These are phyloP conservation scores for Nebria brevicollis DNA, from an alignment of 2,888 invertebrate species.

Conservation along the genomic window DNA sequence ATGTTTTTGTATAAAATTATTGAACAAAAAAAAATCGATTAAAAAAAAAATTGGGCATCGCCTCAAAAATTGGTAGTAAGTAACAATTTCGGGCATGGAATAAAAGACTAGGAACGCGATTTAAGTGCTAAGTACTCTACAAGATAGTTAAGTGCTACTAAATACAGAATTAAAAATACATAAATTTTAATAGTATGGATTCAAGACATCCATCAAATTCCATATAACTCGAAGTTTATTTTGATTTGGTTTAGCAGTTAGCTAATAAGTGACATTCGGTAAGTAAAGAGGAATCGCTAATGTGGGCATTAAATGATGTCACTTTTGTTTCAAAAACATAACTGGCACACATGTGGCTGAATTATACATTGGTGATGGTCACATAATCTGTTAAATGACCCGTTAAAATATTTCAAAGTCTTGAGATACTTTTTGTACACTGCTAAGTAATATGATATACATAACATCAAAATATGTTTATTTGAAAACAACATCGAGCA, in stretches of 20 bases:
- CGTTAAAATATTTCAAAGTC: background rate
- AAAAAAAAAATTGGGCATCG: too few relatives aligned
- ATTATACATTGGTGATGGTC: background rate
- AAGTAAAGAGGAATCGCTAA: background rate
- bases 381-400: background rate
- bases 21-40: too few relatives aligned
- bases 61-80: too few relatives aligned
- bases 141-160: too few relatives aligned
- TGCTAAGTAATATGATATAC: background rate
- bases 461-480: background rate
- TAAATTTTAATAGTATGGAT: too few relatives aligned
- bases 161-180: too few relatives aligned
- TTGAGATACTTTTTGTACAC: background rate
- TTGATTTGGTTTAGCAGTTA: background rate
- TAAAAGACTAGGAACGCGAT: too few relatives aligned
- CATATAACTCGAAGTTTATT: background rate
- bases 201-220: background rate
- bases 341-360: background rate
- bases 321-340: background rate
- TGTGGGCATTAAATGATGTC: background rate
- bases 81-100: too few relatives aligned
- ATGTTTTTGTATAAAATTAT: too few relatives aligned
- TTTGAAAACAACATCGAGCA: background rate
- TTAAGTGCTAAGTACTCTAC: too few relatives aligned
- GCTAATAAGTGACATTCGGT: background rate